A percentile compares a stretch with the other conserved stretches of the same genome.
phyloP scores from a whole-genome alignment of 2,888 invertebrate species.

The Microctonus brassicae region DNA sequence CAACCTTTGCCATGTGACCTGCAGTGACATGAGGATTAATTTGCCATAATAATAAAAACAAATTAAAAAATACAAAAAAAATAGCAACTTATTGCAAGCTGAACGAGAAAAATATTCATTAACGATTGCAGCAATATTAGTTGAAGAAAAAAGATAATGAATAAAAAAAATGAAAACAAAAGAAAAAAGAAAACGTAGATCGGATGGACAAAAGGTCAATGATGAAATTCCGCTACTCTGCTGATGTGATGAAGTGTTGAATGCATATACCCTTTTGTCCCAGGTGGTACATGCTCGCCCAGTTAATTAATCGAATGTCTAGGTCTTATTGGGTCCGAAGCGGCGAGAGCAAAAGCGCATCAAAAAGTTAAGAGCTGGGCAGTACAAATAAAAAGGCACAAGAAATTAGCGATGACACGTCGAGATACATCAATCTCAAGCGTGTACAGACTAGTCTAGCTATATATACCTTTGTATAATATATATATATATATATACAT shows the following conservation, averaged over 20 bases:
- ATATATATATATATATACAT: background rate
- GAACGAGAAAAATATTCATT: constrained; percentile 7
- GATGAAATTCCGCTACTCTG: background rate
- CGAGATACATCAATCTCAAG: constrained; percentile 64
- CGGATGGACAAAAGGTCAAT: constrained; percentile 3
- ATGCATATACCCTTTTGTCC: constrained; percentile 49
- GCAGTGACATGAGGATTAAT: constrained; percentile 20
- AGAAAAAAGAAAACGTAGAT: constrained; percentile 12
- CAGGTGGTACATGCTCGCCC: constrained; percentile 54
- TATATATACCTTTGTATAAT: background rate
- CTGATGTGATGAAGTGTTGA: constrained; percentile 44
- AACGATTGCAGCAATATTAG: constrained; percentile 3
- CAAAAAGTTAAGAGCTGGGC: constrained; percentile 47
- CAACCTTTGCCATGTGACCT: constrained; percentile 29
- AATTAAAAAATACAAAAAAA: background rate
- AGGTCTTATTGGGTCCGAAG: constrained; percentile 49
- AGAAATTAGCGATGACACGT: constrained; percentile 63
- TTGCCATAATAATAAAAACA: constrained; percentile 10
- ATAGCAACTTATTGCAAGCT: background rate
- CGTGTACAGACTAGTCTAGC: background rate
- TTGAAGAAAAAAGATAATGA: constrained; percentile 1
- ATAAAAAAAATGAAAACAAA: background rate
- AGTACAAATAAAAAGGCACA: constrained; percentile 37
- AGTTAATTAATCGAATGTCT: constrained; percentile 63
- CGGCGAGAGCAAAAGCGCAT: constrained; percentile 48